Percentiles rank a stretch among this genome's conserved stretches.
Conservation (phyloP, 2,797 vertebrate genomes). For the Acipenser oxyrinchus region DNA sequence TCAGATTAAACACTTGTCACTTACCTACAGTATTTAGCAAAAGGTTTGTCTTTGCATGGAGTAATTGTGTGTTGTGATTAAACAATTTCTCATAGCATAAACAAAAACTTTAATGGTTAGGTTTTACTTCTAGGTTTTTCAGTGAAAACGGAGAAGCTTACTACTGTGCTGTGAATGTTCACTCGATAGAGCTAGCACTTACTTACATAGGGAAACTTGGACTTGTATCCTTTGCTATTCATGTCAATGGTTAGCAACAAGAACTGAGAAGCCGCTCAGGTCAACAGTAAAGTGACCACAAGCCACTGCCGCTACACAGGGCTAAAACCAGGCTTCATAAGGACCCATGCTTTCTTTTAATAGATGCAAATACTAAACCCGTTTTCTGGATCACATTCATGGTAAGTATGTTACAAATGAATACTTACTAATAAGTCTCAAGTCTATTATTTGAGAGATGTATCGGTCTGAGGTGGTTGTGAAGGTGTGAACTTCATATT, state of each 20-base stretch:
- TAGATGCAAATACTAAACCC: neutral
- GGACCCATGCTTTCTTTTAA: too few species aligned
- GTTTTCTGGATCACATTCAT: neutral
- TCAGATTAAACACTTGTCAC: neutral
- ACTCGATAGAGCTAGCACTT: too few species aligned
- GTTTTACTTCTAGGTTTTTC: too few species aligned
- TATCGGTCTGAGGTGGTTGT: slow-evolving; percentile 21
- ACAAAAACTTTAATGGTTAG: neutral
- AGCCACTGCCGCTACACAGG: too few species aligned
- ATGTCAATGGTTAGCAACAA: too few species aligned
- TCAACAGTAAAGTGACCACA: too few species aligned
- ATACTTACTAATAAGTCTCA: slow-evolving; percentile 37
- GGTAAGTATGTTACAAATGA: neutral
- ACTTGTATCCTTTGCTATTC: too few species aligned
- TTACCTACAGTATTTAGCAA: neutral
- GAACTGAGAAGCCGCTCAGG: too few species aligned
- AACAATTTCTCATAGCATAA: neutral
- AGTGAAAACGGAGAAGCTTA: too few species aligned
- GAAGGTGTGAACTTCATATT: neutral
- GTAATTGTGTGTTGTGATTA: neutral
- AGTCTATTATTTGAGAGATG: neutral
- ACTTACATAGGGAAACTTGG: too few species aligned
- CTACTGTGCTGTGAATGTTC: too few species aligned
- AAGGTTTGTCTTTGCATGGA: neutral
- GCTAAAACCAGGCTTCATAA: too few species aligned